Evolutionary conservation across 1,140 invertebrate genomes (phyloP).

Genomic region (Scaptomyza hsui): DNA sequence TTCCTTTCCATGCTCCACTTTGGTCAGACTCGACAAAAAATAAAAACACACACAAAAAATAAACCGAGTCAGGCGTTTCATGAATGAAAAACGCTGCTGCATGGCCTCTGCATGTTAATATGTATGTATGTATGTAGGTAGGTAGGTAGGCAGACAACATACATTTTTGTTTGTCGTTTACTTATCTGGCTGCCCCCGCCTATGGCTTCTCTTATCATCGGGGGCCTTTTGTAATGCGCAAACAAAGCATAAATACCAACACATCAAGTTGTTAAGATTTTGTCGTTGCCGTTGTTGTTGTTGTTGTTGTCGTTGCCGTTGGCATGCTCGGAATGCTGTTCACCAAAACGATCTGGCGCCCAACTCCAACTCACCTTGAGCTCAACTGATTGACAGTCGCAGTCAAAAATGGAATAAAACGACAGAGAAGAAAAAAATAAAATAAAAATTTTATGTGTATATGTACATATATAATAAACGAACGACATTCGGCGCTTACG

Average conservation of each 20-base stretch:
- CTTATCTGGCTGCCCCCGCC: slow-evolving; percentile 35
- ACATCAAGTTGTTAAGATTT: slow-evolving; percentile 71
- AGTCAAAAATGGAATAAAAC: slow-evolving; percentile 22
- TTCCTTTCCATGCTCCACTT: slow-evolving; percentile 69
- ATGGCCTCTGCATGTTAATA: slow-evolving; percentile 5
- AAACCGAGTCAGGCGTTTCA: slow-evolving; percentile 6
- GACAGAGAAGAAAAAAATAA: slow-evolving; percentile 3
- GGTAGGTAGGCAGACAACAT: slow-evolving; percentile 37
- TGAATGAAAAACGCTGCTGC: slow-evolving; percentile 41
- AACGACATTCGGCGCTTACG: slow-evolving; percentile 29
- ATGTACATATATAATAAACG: slow-evolving; percentile 10
- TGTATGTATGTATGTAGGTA: not conserved
- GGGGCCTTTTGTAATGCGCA: slow-evolving; percentile 70
- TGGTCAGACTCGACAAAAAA: slow-evolving; percentile 21
- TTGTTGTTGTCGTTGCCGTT: slow-evolving; percentile 11
- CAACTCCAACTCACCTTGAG: slow-evolving; percentile 40
- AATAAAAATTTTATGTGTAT: not conserved
- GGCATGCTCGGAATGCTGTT: slow-evolving; percentile 71
- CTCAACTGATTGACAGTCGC: slow-evolving; percentile 28
- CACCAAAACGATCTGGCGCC: slow-evolving; percentile 28
- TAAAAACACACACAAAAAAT: too few relatives aligned
- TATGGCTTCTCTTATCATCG: slow-evolving; percentile 39
- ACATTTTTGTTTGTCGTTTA: slow-evolving; percentile 36
- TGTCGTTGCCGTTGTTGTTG: slow-evolving; percentile 30
- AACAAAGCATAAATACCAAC: slow-evolving; percentile 73